Conservation (phyloP, 2,797 vertebrate genomes). For the Numenius phaeopus region DNA sequence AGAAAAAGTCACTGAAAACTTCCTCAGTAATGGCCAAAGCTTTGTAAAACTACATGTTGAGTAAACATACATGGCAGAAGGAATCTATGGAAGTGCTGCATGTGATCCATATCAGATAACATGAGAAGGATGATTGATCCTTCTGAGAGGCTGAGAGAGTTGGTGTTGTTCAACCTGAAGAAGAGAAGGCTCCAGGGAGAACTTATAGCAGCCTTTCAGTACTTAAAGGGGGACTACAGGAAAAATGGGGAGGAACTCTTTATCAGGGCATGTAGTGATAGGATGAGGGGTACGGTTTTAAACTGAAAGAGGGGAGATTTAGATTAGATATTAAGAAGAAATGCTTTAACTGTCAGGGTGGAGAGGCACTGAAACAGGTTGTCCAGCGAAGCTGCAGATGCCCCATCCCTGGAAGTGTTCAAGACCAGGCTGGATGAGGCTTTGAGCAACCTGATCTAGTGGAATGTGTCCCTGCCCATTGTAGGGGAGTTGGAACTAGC, state of each 20-base stretch:
- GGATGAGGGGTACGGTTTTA: rapidly evolving
- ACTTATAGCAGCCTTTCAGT: background rate
- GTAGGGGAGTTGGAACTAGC: rapidly evolving
- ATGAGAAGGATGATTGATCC: background rate
- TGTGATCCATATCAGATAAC: background rate
- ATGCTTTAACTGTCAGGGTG: background rate
- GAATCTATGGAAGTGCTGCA: background rate
- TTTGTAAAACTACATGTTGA: background rate
- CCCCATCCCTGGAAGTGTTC: background rate
- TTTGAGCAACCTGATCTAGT: background rate
- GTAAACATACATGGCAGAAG: background rate
- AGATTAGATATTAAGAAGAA: background rate
- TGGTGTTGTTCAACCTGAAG: background rate
- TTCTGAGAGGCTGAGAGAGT: background rate
- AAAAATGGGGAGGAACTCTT: background rate
- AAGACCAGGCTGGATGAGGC: background rate
- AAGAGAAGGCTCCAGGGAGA: background rate
- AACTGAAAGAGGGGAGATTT: background rate
- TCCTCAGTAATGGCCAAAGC: background rate
- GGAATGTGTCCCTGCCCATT: rapidly evolving
- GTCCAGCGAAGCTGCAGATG: background rate
- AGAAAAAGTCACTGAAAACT: background rate
- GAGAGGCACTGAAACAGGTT: background rate
- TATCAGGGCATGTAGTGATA: background rate
- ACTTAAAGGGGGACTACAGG: background rate